Evolutionary conservation across 2,888 invertebrate genomes (phyloP).

Genomic region (Lasioglossum vierecki): DNA sequence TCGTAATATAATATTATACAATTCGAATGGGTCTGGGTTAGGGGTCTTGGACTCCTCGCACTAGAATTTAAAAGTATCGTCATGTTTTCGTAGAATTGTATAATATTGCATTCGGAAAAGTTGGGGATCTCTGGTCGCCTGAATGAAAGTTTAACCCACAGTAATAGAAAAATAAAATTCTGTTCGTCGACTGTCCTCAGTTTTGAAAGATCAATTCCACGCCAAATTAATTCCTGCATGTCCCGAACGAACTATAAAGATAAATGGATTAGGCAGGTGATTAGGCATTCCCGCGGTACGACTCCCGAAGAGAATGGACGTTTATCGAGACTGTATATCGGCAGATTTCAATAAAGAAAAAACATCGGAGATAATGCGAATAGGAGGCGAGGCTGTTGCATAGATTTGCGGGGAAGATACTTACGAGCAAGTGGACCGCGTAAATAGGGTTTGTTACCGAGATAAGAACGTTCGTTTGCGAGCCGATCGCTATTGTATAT

Average conservation of each 20-base stretch:
- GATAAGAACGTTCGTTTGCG: constrained; percentile 55
- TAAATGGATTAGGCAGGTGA: neutral
- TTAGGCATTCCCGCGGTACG: neutral
- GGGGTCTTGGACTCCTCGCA: no score
- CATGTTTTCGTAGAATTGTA: no score
- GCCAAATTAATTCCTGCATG: neutral
- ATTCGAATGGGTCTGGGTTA: no score
- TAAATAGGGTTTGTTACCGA: constrained; percentile 38
- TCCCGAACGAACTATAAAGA: neutral
- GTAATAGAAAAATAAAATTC: no score
- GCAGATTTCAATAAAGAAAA: constrained; percentile 1
- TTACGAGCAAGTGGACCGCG: constrained; percentile 13
- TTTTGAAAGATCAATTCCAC: neutral
- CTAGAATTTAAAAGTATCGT: no score
- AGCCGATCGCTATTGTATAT: constrained; percentile 55
- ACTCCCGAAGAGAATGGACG: neutral
- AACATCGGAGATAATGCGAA: neutral
- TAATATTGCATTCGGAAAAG: no score
- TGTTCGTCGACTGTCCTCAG: neutral
- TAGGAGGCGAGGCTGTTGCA: neutral
- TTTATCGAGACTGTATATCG: neutral
- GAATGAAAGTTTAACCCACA: no score
- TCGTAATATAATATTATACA: no score
- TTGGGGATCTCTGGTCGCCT: no score
- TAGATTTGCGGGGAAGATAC: constrained; percentile 38